Percentiles rank a stretch among this genome's conserved stretches.
phyloP scores from a whole-genome alignment of 2,888 invertebrate genomes.

The Molanna angustata region DNA sequence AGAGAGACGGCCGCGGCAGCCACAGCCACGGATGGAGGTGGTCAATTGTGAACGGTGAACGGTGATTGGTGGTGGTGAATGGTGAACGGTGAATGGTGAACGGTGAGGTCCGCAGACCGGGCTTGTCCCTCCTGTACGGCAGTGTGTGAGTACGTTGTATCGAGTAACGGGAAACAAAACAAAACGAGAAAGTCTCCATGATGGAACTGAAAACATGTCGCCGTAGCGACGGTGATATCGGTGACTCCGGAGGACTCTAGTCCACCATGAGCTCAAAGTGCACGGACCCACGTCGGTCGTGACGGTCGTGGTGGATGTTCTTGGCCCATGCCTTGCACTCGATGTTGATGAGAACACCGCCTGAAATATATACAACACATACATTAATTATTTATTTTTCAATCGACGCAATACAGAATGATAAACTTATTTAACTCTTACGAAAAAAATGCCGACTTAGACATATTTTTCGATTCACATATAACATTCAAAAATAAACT shows the following conservation, averaged over 20 bases:
- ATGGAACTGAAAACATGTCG: conserved; percentile 28
- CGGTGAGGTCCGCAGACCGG: conserved; percentile 34
- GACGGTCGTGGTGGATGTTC: conserved; percentile 83
- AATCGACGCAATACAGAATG: too few species aligned
- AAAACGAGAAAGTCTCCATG: conserved; percentile 22
- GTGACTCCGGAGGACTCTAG: conserved; percentile 46
- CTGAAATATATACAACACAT: conserved; percentile 47
- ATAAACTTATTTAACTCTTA: too few species aligned
- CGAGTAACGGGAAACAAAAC: conserved; percentile 26
- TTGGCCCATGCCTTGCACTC: conserved; percentile 93
- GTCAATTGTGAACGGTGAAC: too few species aligned
- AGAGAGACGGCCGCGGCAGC: too few species aligned
- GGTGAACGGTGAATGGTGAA: conserved; percentile 31
- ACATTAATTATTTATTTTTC: too few species aligned
- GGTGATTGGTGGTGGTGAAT: too few species aligned
- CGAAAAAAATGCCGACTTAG: too few species aligned
- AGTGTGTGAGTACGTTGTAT: conserved; percentile 23
- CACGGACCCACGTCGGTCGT: conserved; percentile 87
- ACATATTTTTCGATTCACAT: too few species aligned
- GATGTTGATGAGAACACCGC: conserved; percentile 86
- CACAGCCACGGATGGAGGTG: too few species aligned
- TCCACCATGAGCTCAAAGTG: conserved; percentile 95
- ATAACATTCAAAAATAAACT: too few species aligned
- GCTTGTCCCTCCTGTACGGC: conserved; percentile 14
- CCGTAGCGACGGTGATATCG: conserved; percentile 23